Evolutionary conservation across 2,888 invertebrate species (phyloP).

Genomic region (Abrostola tripartita): DNA sequence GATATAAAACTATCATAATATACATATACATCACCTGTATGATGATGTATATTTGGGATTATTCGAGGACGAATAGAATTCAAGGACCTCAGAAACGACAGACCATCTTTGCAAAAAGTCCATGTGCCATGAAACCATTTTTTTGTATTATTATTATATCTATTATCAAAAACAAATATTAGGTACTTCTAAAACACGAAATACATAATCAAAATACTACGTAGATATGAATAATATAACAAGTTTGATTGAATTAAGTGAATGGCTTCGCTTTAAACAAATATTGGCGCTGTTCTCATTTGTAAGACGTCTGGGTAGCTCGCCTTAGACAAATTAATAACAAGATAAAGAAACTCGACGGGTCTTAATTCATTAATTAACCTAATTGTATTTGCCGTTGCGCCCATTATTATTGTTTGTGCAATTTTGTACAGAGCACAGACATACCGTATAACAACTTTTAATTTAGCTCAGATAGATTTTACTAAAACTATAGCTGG

Average conservation of each 20-base stretch:
- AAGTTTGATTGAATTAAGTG: slow-evolving; percentile 62
- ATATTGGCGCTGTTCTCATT: slow-evolving; percentile 82
- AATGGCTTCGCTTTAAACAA: slow-evolving; percentile 68
- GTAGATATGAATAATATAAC: slow-evolving; percentile 56
- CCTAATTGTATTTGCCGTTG: slow-evolving; percentile 87
- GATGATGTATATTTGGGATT: too few relatives aligned
- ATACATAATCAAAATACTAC: slow-evolving; percentile 15
- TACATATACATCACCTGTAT: too few relatives aligned
- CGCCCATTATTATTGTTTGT: slow-evolving; percentile 81
- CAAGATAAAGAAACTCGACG: slow-evolving; percentile 87
- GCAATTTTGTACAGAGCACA: slow-evolving; percentile 59
- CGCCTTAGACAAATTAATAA: slow-evolving; percentile 87
- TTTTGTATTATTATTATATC: slow-evolving; percentile 11
- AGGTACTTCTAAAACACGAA: slow-evolving; percentile 16
- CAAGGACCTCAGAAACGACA: too few relatives aligned
- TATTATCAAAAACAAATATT: slow-evolving; percentile 2
- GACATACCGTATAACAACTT: slow-evolving; percentile 5
- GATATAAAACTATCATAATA: too few relatives aligned
- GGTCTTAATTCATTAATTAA: slow-evolving; percentile 88
- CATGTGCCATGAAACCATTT: too few relatives aligned
- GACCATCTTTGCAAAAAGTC: too few relatives aligned
- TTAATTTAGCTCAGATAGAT: too few relatives aligned
- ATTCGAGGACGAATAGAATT: too few relatives aligned
- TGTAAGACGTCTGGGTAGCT: slow-evolving; percentile 81
- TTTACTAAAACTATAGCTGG: too few relatives aligned